A percentile compares a stretch with the other conserved stretches of the same genome.
These are phyloP conservation scores for Acipenser oxyrinchus DNA, from an alignment of 2,797 vertebrate species.

Conservation along the genomic window DNA sequence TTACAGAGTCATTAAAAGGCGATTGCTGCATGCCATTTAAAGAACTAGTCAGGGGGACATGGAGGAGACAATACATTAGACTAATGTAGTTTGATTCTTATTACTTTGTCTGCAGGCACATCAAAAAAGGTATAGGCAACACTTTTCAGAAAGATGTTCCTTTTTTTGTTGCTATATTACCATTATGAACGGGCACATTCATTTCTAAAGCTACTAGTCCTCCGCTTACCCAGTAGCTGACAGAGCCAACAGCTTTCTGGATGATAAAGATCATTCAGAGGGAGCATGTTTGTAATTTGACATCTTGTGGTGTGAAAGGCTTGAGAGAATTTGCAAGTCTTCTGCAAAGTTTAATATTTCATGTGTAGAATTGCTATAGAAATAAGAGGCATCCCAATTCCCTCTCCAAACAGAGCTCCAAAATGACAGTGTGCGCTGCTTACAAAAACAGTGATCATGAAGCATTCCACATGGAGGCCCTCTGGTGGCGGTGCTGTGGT, in stretches of 20 bases:
- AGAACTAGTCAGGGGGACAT: no score
- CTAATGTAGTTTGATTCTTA: no score
- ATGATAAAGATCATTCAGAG: constrained; percentile 1
- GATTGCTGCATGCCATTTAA: no score
- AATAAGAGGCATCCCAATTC: constrained; percentile 45
- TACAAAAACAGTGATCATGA: constrained; percentile 38
- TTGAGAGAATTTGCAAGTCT: constrained; percentile 35
- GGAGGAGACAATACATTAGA: no score
- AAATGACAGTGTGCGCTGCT: constrained; percentile 36
- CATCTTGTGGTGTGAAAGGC: constrained; percentile 1
- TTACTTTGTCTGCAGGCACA: no score
- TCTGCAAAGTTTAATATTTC: constrained; percentile 42
- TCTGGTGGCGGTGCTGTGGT: constrained; percentile 33
- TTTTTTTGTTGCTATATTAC: no score
- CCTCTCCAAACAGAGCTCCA: constrained; percentile 46
- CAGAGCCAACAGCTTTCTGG: neutral
- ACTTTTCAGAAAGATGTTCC: no score
- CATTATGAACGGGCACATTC: neutral
- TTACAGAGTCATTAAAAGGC: no score
- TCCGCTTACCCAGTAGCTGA: neutral
- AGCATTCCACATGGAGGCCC: constrained; percentile 35
- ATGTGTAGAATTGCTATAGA: constrained; percentile 36
- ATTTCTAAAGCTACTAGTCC: neutral
- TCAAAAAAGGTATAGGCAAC: no score
- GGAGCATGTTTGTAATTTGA: constrained; percentile 1